Evolutionary conservation across 92 coral and sea anemone species (phyloP), one percentile per base, ranked within the genome.

Genomic region (Porites rus): DNA sequence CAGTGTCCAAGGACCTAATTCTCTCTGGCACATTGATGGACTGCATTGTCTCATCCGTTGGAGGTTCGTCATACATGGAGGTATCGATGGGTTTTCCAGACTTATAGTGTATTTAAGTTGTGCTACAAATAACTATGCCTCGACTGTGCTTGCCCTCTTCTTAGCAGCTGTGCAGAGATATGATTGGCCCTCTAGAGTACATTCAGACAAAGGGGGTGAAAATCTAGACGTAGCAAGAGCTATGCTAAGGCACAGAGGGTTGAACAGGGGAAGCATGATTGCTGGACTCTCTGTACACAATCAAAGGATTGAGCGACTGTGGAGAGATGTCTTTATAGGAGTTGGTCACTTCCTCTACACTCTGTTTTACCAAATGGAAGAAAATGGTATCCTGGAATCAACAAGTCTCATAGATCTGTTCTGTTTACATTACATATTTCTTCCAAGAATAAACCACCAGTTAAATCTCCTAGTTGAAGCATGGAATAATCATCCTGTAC

Each of bases 1-100:
- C 81, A 60, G 76, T 51, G 87, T 80, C n/a, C 76, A 77, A 18
- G 65, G 64, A 0, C 93, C 93, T 13, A 85, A 90, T 78, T 67
- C 93, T 65, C 87, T 85, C 12, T 90, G 86, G 92, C 89, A 84
- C 89, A 89, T 84, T 83, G 89, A 89, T 84, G 90, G 87, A 63
- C 68, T 78, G 61, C 90, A 90, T 56, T 84, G 86, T 71, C 56
- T 89, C 51, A 64, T 84, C 74, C 71, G 78, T 25, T 89, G 79
- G 19, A 79, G 85, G 75, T 76, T 84, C 64, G 92, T 89, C 16
- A 89, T 89, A 14, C 84, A 84, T 69, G 89, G 58, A 51, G 92
- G 79, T 20, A 84, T 84, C 19, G 89, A 84, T 51, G 86, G 86
- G 16, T 84, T 77, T 89, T 89, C 17, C 17, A 84, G 92, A 67